Conservation (phyloP, 2,797 vertebrate genomes). For the Zenarchopterus dispar region DNA sequence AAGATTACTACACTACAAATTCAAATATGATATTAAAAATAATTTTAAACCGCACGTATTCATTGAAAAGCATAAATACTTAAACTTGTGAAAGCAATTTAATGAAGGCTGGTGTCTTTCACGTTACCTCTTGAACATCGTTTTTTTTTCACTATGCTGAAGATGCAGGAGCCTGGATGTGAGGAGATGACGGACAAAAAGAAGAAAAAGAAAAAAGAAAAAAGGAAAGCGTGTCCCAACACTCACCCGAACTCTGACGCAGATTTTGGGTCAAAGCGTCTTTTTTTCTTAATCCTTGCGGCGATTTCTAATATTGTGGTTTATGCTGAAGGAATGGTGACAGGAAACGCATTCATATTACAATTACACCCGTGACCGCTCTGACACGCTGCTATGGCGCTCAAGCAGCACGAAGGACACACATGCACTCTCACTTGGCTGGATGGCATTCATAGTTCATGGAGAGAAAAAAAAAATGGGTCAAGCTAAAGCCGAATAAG, state of each 20-base stretch:
- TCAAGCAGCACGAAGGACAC: neutral
- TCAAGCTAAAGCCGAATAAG: constrained; percentile 46
- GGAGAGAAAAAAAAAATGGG: constrained; percentile 30
- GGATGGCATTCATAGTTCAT: neutral
- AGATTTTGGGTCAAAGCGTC: constrained; percentile 35
- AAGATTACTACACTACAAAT: fast-evolving
- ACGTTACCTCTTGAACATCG: too few relatives aligned
- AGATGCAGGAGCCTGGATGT: neutral
- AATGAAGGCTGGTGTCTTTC: constrained; percentile 30
- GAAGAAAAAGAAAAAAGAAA: neutral
- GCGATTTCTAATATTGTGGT: constrained; percentile 12
- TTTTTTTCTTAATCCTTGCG: constrained; percentile 2
- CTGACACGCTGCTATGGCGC: constrained; percentile 10
- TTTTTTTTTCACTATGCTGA: too few relatives aligned
- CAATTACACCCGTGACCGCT: neutral
- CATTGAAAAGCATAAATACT: fast-evolving
- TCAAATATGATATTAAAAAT: fast-evolving
- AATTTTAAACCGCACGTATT: neutral
- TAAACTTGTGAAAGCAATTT: fast-evolving
- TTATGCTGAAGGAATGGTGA: constrained; percentile 28
- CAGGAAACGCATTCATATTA: constrained; percentile 33
- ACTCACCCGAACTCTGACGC: constrained; percentile 55
- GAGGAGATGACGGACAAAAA: neutral
- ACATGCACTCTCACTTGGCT: neutral
- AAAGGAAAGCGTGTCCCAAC: neutral